phyloP scores from a whole-genome alignment of 2,113 vertebrate species.

The Callaeas wilsoni region DNA sequence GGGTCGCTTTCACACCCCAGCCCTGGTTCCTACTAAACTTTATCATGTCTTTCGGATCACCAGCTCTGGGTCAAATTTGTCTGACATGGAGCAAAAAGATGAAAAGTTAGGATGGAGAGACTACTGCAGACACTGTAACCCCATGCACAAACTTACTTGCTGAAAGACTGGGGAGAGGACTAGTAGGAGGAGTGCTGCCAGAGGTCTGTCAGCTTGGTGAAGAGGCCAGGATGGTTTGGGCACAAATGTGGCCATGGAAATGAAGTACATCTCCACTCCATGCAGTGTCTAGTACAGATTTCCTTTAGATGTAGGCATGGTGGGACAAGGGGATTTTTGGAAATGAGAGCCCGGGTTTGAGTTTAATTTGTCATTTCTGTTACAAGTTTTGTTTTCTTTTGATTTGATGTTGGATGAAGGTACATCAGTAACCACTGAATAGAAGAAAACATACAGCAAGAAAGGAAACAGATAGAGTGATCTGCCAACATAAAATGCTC shows the following conservation, averaged over 20 bases:
- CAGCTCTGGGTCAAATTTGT: not conserved
- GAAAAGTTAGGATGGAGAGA: not conserved
- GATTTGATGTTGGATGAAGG: not conserved
- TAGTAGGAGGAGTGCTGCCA: not conserved
- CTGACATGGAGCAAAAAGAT: not conserved
- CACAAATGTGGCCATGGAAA: not conserved
- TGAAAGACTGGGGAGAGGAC: not conserved
- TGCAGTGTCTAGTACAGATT: not conserved
- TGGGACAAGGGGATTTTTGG: not conserved
- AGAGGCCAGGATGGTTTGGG: not conserved
- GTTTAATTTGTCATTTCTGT: not conserved
- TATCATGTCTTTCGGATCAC: not conserved
- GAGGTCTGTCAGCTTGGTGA: not conserved
- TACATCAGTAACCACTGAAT: not conserved
- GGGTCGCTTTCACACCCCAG: rapidly evolving
- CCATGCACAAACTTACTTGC: not conserved
- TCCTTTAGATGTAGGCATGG: not conserved
- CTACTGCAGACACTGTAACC: not conserved
- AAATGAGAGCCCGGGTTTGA: not conserved
- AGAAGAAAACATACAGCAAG: not conserved
- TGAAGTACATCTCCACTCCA: not conserved
- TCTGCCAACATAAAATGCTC: not conserved
- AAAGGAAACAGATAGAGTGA: not conserved
- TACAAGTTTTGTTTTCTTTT: not conserved
- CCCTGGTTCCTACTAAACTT: not conserved